Base-by-base conservation (phyloP, 1,140 invertebrate genomes). In the Monochamus saltuarius region DNA sequence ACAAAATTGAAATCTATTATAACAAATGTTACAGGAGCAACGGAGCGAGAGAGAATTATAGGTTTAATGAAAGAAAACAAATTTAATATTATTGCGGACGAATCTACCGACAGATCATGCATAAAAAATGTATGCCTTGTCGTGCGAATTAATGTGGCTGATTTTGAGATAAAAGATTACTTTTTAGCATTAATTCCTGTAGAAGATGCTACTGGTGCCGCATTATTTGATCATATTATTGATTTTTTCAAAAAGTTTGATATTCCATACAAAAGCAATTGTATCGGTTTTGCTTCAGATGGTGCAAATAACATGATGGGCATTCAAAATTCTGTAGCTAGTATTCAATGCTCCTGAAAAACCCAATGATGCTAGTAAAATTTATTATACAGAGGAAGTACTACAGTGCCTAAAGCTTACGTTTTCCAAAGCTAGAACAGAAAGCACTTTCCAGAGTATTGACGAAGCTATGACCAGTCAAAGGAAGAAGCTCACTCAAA, bases 221-320 rank as follows among this genome's bases (percentile, higher is more conserved):
- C 22, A 3, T 29, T 29, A 46, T 46, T 16, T 46, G 11, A 46
- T 72, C 76, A 14, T 74, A 72, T 51, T 66, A 72, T 68, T 10
- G 34, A 9, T 76, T 78, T 58, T 61, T 78, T 14, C 6, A 6
- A 29, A 3, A 29, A 29, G 6, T 29, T 3, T 29, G 22, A 6
- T 2, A 29, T 29, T 3, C 22, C 22, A 29, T 29, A 29, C 6
- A 29, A 29, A 29, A 29, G 6, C 6, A 29, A 29, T 29, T 29
- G 22, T 6, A 29, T 29, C 6, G 22, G 22, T 29, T 79, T 76
- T 74, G 73, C 71, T 7, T 67, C 69, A 37, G 77, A 79, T 72
- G 73, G 75, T 9, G 73, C 75, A 4, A 78, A 74, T 47, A 68
- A 69, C 11, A 79, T 77, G 74, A 64, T 78, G 19, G 75, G 73